A percentile compares a stretch with the other conserved stretches of the same genome.
phyloP scores from a whole-genome alignment of 2,888 invertebrate species.

The Tanytarsus gracilentus region DNA sequence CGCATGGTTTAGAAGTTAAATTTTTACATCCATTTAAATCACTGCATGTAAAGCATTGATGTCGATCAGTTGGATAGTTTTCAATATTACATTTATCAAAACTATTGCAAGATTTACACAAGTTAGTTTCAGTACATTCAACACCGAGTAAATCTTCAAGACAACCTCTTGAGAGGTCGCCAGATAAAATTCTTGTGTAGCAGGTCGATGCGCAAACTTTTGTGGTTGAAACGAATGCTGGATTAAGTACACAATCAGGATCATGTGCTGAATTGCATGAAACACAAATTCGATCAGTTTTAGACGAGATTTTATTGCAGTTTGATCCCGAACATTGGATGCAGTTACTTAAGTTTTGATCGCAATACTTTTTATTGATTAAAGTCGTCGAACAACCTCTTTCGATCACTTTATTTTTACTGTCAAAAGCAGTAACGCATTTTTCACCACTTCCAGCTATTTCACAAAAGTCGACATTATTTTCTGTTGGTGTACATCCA shows the following conservation, averaged over 20 bases:
- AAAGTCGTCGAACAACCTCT: constrained; percentile 13
- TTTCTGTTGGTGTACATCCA: no score
- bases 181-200: constrained; percentile 10
- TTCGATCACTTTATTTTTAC: constrained; percentile 19
- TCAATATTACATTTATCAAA: constrained; percentile 16
- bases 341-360: constrained; percentile 7
- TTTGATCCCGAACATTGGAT: neutral
- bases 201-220: neutral
- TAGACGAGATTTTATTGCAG: neutral
- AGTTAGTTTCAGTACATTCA: neutral
- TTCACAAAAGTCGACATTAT: no score
- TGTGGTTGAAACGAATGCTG: neutral
- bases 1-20: neutral
- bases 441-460: no score
- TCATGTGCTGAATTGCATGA: neutral
- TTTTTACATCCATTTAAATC: neutral
- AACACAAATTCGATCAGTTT: neutral
- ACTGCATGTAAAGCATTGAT: constrained; percentile 2
- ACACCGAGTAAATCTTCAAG: neutral
- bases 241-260: constrained; percentile 6
- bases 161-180: neutral
- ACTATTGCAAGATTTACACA: constrained; percentile 3
- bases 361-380: neutral
- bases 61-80: constrained; percentile 16
- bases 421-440: no score